Conservation (phyloP, 2,113 vertebrate species). For the Polypterus senegalus region DNA sequence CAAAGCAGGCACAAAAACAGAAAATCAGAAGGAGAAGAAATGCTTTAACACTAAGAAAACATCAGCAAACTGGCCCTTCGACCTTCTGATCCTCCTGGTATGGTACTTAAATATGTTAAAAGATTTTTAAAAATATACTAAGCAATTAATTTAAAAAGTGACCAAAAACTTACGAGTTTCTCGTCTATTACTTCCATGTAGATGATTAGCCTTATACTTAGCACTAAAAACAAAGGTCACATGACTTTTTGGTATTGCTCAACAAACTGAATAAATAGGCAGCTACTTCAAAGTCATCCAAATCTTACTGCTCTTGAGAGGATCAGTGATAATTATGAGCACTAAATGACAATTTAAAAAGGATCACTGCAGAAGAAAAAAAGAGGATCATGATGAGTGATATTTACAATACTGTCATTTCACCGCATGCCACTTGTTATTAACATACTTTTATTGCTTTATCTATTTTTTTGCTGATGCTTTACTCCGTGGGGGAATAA, state of each 20-base stretch:
- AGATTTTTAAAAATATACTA: too few relatives aligned
- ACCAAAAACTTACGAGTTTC: slow-evolving; percentile 5
- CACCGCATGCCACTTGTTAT: background rate
- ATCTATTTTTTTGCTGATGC: background rate
- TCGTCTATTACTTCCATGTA: slow-evolving; percentile 31
- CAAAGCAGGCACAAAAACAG: too few relatives aligned
- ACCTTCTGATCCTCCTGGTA: too few relatives aligned
- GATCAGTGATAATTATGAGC: background rate
- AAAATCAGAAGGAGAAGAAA: too few relatives aligned
- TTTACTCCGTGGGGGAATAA: background rate
- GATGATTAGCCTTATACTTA: slow-evolving; percentile 45
- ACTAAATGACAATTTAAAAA: slow-evolving; percentile 1
- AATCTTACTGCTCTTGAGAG: slow-evolving; percentile 13
- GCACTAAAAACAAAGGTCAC: slow-evolving; percentile 45
- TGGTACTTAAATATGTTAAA: too few relatives aligned
- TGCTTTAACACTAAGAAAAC: too few relatives aligned
- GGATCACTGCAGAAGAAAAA: background rate
- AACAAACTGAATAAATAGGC: slow-evolving; percentile 36
- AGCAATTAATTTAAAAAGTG: too few relatives aligned
- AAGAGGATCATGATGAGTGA: background rate
- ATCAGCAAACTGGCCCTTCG: too few relatives aligned
- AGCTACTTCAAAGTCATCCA: slow-evolving; percentile 25
- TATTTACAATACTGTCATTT: background rate
- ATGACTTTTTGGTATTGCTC: slow-evolving; percentile 35
- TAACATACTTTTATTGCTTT: background rate